These are phyloP conservation scores for Phlogophora meticulosa DNA, from an alignment of 2,888 invertebrate species.

Conservation along the genomic window DNA sequence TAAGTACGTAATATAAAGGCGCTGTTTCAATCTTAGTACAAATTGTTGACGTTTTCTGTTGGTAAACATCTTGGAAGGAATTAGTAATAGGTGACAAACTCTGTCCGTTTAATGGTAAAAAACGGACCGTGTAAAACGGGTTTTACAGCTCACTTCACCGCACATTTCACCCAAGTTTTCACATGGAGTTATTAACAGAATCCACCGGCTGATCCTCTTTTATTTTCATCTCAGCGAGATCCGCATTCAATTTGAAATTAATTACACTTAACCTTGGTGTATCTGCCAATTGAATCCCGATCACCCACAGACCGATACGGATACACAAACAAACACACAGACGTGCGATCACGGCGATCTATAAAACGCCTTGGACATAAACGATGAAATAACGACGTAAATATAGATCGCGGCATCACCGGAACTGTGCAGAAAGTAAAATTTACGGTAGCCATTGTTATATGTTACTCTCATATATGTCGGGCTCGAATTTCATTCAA, in stretches of 20 bases:
- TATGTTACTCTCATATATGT: not conserved
- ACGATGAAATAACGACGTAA: conserved; percentile 57
- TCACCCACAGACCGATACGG: conserved; percentile 52
- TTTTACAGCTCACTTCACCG: too few relatives aligned
- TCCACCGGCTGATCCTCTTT: not conserved
- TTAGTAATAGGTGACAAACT: too few relatives aligned
- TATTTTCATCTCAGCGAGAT: conserved; percentile 34
- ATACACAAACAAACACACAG: conserved; percentile 62
- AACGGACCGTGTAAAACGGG: too few relatives aligned
- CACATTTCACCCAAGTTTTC: too few relatives aligned
- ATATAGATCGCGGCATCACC: conserved; percentile 38
- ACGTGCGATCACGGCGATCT: conserved; percentile 50
- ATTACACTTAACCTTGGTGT: conserved; percentile 61
- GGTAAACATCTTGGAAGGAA: too few relatives aligned
- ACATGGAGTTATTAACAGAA: conserved; percentile 1
- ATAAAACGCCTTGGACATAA: conserved; percentile 59
- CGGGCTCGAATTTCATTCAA: not conserved
- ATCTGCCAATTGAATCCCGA: conserved; percentile 57
- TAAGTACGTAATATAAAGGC: too few relatives aligned
- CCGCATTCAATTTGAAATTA: conserved; percentile 38
- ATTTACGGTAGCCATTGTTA: conserved; percentile 10
- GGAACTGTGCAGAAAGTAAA: conserved; percentile 4
- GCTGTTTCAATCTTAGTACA: too few relatives aligned
- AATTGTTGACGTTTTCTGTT: too few relatives aligned
- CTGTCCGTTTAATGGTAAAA: too few relatives aligned